A percentile compares a stretch with the other conserved stretches of the same genome.
phyloP scores from a whole-genome alignment of 37 sponge, comb jelly and placozoan species.

The Tethya wilhelma region DNA sequence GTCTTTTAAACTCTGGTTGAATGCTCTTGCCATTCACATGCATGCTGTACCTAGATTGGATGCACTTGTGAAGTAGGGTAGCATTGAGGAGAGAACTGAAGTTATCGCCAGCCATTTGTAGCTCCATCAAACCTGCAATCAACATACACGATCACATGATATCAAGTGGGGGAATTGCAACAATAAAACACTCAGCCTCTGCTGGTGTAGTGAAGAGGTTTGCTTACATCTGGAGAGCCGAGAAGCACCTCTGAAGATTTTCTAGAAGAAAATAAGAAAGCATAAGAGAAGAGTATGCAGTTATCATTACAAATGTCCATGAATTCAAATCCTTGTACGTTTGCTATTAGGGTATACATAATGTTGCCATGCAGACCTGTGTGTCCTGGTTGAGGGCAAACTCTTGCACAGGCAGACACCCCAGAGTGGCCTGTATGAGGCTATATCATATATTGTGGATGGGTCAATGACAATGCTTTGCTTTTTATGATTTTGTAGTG shows the following conservation, averaged over 20 bases:
- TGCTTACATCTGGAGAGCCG: constrained; percentile 81
- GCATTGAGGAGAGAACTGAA: constrained; percentile 55
- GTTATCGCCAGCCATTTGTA: constrained; percentile 42
- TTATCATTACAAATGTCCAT: neutral
- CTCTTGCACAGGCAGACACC: constrained; percentile 88
- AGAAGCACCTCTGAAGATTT: constrained; percentile 82
- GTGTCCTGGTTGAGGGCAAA: constrained; percentile 93
- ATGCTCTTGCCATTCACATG: too few species aligned
- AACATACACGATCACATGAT: neutral
- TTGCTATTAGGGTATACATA: neutral
- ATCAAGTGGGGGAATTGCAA: neutral
- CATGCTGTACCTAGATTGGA: constrained; percentile 72
- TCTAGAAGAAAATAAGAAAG: constrained; percentile 29
- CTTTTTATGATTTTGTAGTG: neutral
- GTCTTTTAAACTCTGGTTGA: too few species aligned
- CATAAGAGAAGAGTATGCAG: neutral
- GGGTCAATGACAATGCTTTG: neutral
- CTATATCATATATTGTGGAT: constrained; percentile 19
- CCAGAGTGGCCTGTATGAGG: constrained; percentile 94
- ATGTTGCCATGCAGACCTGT: constrained; percentile 54
- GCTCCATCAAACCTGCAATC: constrained; percentile 77
- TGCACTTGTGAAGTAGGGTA: constrained; percentile 69
- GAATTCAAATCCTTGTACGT: too few species aligned
- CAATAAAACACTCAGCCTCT: neutral
- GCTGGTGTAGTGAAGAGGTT: neutral